Evolutionary conservation across 2,797 vertebrate species (phyloP), one percentile per base, ranked within the genome.

Genomic region (Notamacropus eugenii): DNA sequence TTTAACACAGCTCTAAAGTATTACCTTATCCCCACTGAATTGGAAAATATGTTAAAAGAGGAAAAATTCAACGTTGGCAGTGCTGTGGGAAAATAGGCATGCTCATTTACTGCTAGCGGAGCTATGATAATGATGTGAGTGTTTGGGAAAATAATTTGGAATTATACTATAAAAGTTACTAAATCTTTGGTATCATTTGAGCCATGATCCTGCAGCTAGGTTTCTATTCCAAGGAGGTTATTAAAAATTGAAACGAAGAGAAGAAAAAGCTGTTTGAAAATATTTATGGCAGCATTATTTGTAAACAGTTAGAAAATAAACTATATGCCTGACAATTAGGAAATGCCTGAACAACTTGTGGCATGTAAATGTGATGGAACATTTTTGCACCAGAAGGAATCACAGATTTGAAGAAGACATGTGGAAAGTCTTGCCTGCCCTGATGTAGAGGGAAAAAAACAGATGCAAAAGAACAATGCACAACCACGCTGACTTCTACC

Each of bases 61-160:
- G 74, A 87, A 87, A 87, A 87, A 87, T 87, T 50, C 40, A 87
- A 87, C 50, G 74, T 87, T 87, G 74, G 74, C 74, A 87, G 22
- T 87, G 22, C 40, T 87, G 3, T 87, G 40, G 74, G 74, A 87
- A 87, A 87, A 87, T 50, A 87, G 40, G 74, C 74, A 50, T 46
- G 40, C 74, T 87, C 74, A 50, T 50, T 87, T 87, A 87, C 40
- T 87, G 74, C 22, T 50, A 87, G 74, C 27, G 50, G 74, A 50
- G 40, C 74, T 87, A 40, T 87, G 74, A 87, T 87, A 87, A 50
- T 50, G 74, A 87, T 87, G 74, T 50, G 67, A 82, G 19, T 24
- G 74, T 87, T 87, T 87, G 74, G 74, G 74, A 87, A 87, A 87
- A 50, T 87, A 24, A 87, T 87, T 87, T 87, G 74, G 74, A 87